phyloP scores from a whole-genome alignment of 2,797 vertebrate species.

The Brachyalestes nurse region DNA sequence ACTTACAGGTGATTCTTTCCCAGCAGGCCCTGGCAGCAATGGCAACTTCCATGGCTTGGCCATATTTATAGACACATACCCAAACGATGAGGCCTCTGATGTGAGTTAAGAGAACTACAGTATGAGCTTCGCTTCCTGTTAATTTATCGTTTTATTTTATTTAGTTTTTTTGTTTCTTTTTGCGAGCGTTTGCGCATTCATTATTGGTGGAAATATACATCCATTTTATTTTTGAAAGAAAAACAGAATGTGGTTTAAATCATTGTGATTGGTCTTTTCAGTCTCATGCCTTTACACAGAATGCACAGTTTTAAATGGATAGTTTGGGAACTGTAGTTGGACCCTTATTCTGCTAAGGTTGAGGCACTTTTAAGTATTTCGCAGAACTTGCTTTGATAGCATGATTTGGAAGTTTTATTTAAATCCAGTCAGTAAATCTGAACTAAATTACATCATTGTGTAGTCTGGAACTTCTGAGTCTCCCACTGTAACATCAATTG shows the following conservation, averaged over 20 bases:
- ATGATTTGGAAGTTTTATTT: not conserved
- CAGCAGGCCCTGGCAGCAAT: conserved; percentile 92
- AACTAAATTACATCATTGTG: not conserved
- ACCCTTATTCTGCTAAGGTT: not conserved
- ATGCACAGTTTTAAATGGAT: conserved; percentile 6
- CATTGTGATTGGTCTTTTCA: not conserved
- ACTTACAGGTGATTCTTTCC: conserved; percentile 67
- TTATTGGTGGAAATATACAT: not conserved
- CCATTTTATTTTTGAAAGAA: not conserved
- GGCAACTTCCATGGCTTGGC: conserved; percentile 93
- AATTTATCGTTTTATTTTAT: not conserved
- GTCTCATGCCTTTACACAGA: not conserved
- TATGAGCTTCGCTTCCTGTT: conserved; percentile 13
- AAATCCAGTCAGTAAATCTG: not conserved
- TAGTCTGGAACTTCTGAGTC: not conserved
- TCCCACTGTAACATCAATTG: no score
- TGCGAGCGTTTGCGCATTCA: conserved; percentile 10
- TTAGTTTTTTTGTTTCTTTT: not conserved
- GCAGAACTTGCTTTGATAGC: not conserved
- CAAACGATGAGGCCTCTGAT: conserved; percentile 92
- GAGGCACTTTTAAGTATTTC: not conserved
- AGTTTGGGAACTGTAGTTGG: conserved; percentile 23
- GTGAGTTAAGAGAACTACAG: conserved; percentile 79
- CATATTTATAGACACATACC: conserved; percentile 95
- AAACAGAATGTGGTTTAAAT: no score